These are phyloP conservation scores for Onthophagus taurus DNA, from an alignment of 1,140 invertebrate genomes.

Conservation along the genomic window DNA sequence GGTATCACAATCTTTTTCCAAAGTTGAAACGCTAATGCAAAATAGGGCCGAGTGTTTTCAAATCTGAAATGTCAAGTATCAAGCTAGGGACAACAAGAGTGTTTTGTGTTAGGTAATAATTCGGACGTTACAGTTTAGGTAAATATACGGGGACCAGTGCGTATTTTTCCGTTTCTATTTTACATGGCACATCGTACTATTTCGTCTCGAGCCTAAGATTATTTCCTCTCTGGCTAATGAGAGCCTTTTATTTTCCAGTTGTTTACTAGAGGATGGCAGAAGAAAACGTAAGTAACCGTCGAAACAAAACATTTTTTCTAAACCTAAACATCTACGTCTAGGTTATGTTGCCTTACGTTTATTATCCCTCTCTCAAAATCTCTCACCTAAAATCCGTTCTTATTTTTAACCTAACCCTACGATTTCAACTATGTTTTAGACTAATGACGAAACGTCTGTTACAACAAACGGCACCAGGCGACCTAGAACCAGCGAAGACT, in stretches of 20 bases:
- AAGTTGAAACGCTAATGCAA: constrained; percentile 8
- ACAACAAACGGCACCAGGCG: constrained; percentile 19
- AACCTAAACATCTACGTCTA: constrained; percentile 12
- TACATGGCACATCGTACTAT: constrained; percentile 4
- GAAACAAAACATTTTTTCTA: neutral
- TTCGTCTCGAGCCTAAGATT: too few species aligned
- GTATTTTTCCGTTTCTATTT: constrained; percentile 7
- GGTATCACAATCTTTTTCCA: constrained; percentile 10
- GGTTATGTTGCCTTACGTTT: constrained; percentile 12
- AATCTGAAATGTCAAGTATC: constrained; percentile 11
- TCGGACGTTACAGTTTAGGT: constrained; percentile 2
- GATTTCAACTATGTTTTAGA: constrained; percentile 13
- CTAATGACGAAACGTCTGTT: constrained; percentile 16
- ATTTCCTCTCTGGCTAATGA: constrained; percentile 4
- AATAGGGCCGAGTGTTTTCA: constrained; percentile 9
- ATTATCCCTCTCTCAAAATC: constrained; percentile 6
- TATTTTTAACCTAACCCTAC: constrained; percentile 1
- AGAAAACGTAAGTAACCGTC: constrained; percentile 18
- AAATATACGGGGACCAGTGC: neutral
- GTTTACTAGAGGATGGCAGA: constrained; percentile 15
- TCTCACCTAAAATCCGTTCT: constrained; percentile 7
- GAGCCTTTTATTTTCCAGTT: constrained; percentile 4
- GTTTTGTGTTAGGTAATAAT: constrained; percentile 11
- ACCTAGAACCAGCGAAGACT: constrained; percentile 45
- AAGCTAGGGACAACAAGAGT: neutral